Evolutionary conservation across 2,797 vertebrate species (phyloP), one percentile per base, ranked within the genome.

Genomic region (Nothura maculosa): DNA sequence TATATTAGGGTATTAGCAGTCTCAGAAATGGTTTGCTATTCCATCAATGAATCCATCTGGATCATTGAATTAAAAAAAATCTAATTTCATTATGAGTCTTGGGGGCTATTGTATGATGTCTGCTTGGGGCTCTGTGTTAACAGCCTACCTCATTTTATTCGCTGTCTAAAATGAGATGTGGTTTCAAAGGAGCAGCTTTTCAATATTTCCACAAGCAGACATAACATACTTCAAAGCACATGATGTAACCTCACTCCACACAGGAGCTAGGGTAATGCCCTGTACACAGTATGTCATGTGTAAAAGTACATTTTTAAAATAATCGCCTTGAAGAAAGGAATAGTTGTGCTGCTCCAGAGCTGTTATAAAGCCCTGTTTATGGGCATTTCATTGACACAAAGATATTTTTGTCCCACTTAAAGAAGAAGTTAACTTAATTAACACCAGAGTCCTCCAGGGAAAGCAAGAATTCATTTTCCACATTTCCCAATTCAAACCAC

Each of bases 21-120:
- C 30, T 96, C 74, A 85, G 52, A 94, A 91, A 84, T 77, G 32
- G 66, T 87, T 96, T 94, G 67, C n/a, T 95, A 28, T 92, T 94
- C 88, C 78, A 87, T 73, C 86, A 86, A 32, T 86, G n/a, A 92
- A 93, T 85, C 52, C 74, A 96, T 92, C 76, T 94, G 83, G 60
- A 95, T 93, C 58, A 91, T 9, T 94, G 70, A 96, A 89, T 95
- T 90, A 3, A 88, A 87, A 84, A 67, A 20, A 73, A 83, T 28
- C 55, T 90, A 79, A 94, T 94, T 89, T 89, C 40, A 93, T 96
- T 92, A 90, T 10, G 11, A 90, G 83, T 93, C 64, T 79, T 92
- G 75, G 47, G 40, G 61, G 48, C 57, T 58, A 83, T 87, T 87
- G 15, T 58, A 72, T n/a, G 58, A 69, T 86, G 38, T 43, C 70